These are phyloP conservation scores for Heliconius ethilla DNA, from an alignment of 2,888 invertebrate genomes.

Conservation along the genomic window DNA sequence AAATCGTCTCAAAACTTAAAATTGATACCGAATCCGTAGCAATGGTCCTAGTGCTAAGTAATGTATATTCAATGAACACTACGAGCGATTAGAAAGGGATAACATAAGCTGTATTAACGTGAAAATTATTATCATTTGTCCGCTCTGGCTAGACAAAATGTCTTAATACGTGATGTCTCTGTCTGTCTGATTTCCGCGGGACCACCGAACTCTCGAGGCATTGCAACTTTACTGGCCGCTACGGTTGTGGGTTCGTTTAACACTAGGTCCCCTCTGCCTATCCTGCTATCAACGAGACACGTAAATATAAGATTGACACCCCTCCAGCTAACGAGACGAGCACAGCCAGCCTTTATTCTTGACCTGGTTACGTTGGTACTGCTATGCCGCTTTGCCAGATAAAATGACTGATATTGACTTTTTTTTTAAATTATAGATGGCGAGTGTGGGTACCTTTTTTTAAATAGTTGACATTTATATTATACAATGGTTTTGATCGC, in stretches of 20 bases:
- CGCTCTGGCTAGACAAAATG: neutral
- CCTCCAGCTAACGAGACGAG: slow-evolving; percentile 29
- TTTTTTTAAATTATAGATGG: neutral
- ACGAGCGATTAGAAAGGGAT: slow-evolving; percentile 46
- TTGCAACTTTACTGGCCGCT: too few relatives aligned
- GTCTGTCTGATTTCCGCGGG: too few relatives aligned
- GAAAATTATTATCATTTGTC: neutral
- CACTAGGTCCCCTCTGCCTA: neutral
- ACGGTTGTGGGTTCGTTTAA: too few relatives aligned
- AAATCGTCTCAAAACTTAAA: slow-evolving; percentile 20
- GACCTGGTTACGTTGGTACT: slow-evolving; percentile 17
- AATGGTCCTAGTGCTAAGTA: slow-evolving; percentile 28
- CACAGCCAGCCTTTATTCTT: slow-evolving; percentile 11
- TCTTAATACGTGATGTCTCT: too few relatives aligned
- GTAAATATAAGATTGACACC: neutral
- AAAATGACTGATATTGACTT: neutral
- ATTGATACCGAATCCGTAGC: slow-evolving; percentile 39
- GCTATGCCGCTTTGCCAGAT: neutral
- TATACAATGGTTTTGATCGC: neutral
- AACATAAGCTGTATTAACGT: slow-evolving; percentile 45
- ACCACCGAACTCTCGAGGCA: too few relatives aligned
- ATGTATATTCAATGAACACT: slow-evolving; percentile 16
- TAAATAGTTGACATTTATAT: neutral
- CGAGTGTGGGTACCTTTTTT: neutral
- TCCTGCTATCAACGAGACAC: too few relatives aligned